Evolutionary conservation across 2,113 vertebrate species (phyloP).

Genomic region (Syngnathus scovelli): DNA sequence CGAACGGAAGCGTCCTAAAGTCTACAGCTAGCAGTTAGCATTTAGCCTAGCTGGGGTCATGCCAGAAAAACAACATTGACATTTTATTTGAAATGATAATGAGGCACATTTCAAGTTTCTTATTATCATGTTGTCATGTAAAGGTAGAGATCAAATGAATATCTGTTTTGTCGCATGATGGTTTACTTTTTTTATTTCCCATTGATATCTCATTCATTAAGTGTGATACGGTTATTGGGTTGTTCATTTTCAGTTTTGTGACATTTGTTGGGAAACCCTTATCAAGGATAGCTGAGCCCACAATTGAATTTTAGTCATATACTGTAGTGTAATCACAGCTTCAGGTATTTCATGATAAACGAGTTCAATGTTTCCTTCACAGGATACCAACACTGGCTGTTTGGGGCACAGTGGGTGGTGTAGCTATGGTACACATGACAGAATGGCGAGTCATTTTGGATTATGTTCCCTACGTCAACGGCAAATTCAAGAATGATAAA

Average conservation of each 20-base stretch:
- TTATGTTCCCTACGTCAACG: constrained; percentile 84
- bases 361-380: background rate
- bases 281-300: background rate
- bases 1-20: background rate
- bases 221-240: too few species aligned
- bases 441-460: constrained; percentile 88
- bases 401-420: constrained; percentile 74
- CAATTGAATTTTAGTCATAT: background rate
- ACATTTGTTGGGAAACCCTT: too few species aligned
- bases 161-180: too few species aligned
- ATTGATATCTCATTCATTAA: too few species aligned
- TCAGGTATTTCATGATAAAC: background rate
- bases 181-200: too few species aligned
- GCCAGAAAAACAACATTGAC: background rate
- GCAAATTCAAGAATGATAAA: constrained; percentile 83
- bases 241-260: too few species aligned
- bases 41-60: constrained; percentile 57
- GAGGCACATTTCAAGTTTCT: background rate
- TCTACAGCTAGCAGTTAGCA: constrained; percentile 38
- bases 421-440: constrained; percentile 80
- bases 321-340: background rate
- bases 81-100: background rate
- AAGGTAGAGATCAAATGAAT: background rate
- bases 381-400: constrained; percentile 78
- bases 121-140: background rate